These are phyloP conservation scores for Parnassius glacialis DNA, from an alignment of 2,888 invertebrate species.

Conservation along the genomic window DNA sequence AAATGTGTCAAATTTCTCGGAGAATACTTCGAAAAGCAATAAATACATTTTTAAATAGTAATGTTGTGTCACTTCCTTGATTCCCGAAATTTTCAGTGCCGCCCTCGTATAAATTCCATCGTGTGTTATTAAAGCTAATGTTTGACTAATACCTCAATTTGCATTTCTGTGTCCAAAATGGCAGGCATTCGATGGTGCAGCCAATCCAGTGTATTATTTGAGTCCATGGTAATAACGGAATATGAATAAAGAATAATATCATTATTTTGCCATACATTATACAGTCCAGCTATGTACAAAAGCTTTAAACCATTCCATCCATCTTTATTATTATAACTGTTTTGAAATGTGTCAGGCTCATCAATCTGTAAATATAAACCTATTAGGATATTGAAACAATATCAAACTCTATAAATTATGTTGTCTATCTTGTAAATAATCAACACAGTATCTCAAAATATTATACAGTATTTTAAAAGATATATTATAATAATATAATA, in stretches of 20 bases:
- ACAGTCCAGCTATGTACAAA: constrained; percentile 88
- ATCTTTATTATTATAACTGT: constrained; percentile 66
- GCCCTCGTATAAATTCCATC: too few relatives aligned
- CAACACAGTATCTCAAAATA: too few relatives aligned
- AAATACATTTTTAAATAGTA: too few relatives aligned
- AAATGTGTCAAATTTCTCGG: too few relatives aligned
- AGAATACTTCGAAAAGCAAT: too few relatives aligned
- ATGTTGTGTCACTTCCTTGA: too few relatives aligned
- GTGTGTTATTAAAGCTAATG: too few relatives aligned
- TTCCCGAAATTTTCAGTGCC: too few relatives aligned
- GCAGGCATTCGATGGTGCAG: constrained; percentile 91
- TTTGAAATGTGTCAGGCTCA: constrained; percentile 77
- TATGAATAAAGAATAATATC: constrained; percentile 85
- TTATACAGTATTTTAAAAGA: too few relatives aligned
- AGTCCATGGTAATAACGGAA: constrained; percentile 88
- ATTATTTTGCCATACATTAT: constrained; percentile 83
- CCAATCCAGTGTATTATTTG: constrained; percentile 84
- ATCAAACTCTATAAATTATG: too few relatives aligned
- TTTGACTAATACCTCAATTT: constrained; percentile 74
- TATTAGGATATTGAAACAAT: neutral
- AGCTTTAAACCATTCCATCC: constrained; percentile 84
- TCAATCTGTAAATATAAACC: constrained; percentile 60
- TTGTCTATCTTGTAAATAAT: too few relatives aligned
- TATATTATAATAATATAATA: too few relatives aligned
- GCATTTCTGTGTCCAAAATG: constrained; percentile 84